Evolutionary conservation across 2,888 invertebrate genomes (phyloP).

Genomic region (Candidula unifasciata): DNA sequence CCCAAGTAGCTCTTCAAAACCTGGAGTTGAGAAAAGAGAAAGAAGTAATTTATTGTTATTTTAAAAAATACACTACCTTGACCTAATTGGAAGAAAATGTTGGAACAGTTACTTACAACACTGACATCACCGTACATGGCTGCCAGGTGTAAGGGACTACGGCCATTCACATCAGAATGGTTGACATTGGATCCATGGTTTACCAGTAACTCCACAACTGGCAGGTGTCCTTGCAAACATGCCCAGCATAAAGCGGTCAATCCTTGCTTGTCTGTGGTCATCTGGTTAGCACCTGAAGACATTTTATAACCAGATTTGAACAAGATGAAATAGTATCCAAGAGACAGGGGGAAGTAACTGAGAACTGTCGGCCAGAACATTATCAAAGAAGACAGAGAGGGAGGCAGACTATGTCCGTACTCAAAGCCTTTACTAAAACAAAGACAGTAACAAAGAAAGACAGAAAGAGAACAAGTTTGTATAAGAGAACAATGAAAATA

Average conservation of each 20-base stretch:
- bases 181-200: constrained; percentile 90
- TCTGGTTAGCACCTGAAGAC: constrained; percentile 84
- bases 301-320: neutral
- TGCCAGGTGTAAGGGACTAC: constrained; percentile 94
- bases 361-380: no score
- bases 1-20: no score
- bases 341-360: no score
- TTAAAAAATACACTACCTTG: neutral
- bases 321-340: no score
- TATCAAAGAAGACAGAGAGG: no score
- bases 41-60: no score
- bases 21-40: no score
- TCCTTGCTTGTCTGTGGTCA: constrained; percentile 90
- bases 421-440: no score
- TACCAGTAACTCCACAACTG: constrained; percentile 86
- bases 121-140: constrained; percentile 81
- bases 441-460: no score
- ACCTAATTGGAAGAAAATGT: neutral
- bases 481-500: no score
- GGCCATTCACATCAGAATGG: constrained; percentile 90
- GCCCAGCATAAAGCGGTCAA: constrained; percentile 94
- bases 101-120: constrained; percentile 75
- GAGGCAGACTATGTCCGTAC: no score
- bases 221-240: constrained; percentile 89
- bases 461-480: no score